Base-by-base conservation (phyloP, 2,888 invertebrate genomes). In the Watsonalla binaria region DNA sequence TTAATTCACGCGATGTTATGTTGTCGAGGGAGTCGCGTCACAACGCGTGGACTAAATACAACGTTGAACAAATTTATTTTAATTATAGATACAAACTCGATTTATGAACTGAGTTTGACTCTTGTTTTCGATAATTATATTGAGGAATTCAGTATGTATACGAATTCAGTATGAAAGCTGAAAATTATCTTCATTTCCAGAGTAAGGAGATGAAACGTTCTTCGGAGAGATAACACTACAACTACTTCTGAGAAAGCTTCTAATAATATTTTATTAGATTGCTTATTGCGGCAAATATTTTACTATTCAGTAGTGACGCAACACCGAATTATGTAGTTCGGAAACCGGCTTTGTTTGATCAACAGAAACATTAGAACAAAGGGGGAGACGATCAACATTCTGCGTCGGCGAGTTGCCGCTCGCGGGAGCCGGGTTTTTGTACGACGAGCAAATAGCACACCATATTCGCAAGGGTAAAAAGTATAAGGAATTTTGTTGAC, bases 321-420 rank as follows among this genome's bases (percentile, higher is more conserved):
- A 64, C 57, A 48, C 52, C 62, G 56, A 60, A 64, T 62, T 68
- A 64, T 65, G 65, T 56, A 56, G 53, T 54, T 56, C 51, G 51
- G 52, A 62, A 62, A 60, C 60, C 61, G 63, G 62, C 60, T 57
- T 56, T 63, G 63, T 69, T 72, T 69, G 68, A 53, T 62, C 65
- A 68, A 68, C 66, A 64, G 60, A 72, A 74, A 76, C 66, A 72
- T 53, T 54, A 61, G 58, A 65, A 59, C 70, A 66, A 69, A 69
- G 72, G 70, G 66, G 61, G 45, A 54, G 56, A 51, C 46, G 45
- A 49, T 51, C 46, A 46, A 55, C n/a, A 56, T 51, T 57, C 46
- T 51, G 46, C 13, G 46, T 50, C 15, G 54, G 51, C 47, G 24
- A 46, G 35, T 37, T 34, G 51, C 51, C 42, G 35, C 37, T 15